phyloP scores from a whole-genome alignment of 2,113 vertebrate species.

The Pardalotus punctatus region DNA sequence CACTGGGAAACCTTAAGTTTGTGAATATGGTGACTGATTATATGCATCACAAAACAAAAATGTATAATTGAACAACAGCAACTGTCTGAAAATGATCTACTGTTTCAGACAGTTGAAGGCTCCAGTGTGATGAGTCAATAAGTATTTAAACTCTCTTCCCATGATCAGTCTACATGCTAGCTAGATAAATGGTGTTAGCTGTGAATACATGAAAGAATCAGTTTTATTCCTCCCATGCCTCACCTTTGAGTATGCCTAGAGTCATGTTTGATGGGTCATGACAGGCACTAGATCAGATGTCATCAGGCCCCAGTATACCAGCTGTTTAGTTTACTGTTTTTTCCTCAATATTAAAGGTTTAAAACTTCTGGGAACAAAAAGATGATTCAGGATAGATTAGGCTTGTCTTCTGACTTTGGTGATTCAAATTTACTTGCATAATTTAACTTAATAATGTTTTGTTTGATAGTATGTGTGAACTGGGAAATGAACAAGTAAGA shows the following conservation, averaged over 20 bases:
- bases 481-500: not conserved
- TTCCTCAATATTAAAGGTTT: not conserved
- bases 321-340: not conserved
- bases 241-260: not conserved
- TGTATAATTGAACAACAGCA: constrained; percentile 36
- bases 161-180: not conserved
- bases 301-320: not conserved
- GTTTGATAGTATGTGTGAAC: constrained; percentile 5
- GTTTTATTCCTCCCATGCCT: not conserved
- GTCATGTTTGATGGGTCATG: not conserved
- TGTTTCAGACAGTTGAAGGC: constrained; percentile 16
- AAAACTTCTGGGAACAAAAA: not conserved
- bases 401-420: not conserved
- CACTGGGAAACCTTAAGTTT: constrained; percentile 46
- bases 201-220: not conserved
- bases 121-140: not conserved
- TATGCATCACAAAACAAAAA: constrained; percentile 53
- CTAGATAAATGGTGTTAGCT: not conserved
- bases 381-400: not conserved
- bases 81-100: constrained; percentile 41
- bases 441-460: constrained; percentile 2
- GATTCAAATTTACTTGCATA: not conserved
- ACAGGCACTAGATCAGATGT: not conserved
- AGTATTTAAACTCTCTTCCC: not conserved
- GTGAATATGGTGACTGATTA: constrained; percentile 32